Evolutionary conservation across 2,797 vertebrate species (phyloP).

Genomic region (Sylvilagus floridanus): DNA sequence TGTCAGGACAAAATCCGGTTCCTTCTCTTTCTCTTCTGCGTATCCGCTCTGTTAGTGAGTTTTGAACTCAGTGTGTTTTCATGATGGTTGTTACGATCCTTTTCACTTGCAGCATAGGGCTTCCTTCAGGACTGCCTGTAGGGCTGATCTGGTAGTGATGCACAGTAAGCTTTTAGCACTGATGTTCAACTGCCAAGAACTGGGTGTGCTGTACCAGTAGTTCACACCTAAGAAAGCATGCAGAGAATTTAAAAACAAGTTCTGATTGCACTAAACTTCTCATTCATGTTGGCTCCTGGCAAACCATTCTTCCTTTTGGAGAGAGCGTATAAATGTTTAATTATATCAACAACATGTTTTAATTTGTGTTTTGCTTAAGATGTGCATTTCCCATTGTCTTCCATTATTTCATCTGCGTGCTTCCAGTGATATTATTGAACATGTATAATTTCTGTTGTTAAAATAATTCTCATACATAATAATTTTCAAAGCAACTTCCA

Average conservation of each 20-base stretch:
- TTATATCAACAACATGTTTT: constrained; percentile 65
- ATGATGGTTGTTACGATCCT: too few relatives aligned
- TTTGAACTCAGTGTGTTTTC: too few relatives aligned
- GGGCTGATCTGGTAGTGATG: too few relatives aligned
- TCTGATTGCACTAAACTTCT: not conserved
- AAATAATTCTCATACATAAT: constrained; percentile 68
- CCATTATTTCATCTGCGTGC: constrained; percentile 59
- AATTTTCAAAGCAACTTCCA: constrained; percentile 75
- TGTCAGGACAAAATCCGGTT: too few relatives aligned
- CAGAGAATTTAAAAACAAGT: not conserved
- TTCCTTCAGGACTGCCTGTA: too few relatives aligned
- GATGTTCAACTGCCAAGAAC: fast-evolving
- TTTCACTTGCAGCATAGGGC: too few relatives aligned
- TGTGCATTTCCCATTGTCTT: constrained; percentile 50
- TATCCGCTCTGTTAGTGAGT: too few relatives aligned
- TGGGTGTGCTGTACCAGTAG: not conserved
- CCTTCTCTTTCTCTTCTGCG: too few relatives aligned
- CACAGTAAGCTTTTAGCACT: fast-evolving
- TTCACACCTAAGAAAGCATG: fast-evolving
- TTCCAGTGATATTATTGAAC: constrained; percentile 47
- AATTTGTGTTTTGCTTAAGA: constrained; percentile 74
- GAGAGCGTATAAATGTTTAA: constrained; percentile 48
- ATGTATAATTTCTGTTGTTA: constrained; percentile 72
- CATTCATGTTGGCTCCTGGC: not conserved
- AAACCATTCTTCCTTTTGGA: constrained; percentile 23